These are phyloP conservation scores for Loripinus fragilis DNA, from an alignment of 2,888 invertebrate species.

Conservation along the genomic window DNA sequence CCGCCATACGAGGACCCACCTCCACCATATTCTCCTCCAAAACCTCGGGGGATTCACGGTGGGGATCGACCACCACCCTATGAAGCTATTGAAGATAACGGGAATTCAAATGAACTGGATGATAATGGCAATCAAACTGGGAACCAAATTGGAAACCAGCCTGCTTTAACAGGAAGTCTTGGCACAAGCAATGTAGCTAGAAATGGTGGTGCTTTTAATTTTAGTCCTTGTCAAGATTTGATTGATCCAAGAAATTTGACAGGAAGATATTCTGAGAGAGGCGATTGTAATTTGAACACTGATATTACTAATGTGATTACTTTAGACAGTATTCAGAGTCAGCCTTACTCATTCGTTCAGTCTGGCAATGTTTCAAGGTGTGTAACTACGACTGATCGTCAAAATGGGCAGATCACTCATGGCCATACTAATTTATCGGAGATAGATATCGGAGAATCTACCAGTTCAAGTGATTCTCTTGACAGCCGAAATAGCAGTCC, in stretches of 20 bases:
- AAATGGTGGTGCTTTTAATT: not conserved
- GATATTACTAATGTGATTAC: conserved; percentile 13
- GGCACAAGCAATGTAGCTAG: not conserved
- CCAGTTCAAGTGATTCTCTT: conserved; percentile 53
- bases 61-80: conserved; percentile 81
- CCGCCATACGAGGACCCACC: conserved; percentile 82
- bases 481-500: conserved; percentile 48
- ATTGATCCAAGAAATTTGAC: conserved; percentile 13
- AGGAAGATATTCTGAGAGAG: not conserved
- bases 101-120: conserved; percentile 39
- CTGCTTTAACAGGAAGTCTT: conserved; percentile 7
- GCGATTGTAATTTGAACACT: not conserved
- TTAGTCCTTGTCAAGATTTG: conserved; percentile 9
- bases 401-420: not conserved
- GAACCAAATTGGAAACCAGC: not conserved
- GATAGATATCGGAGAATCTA: conserved; percentile 61
- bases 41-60: conserved; percentile 72
- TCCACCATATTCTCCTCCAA: conserved; percentile 82
- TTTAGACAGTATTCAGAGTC: conserved; percentile 2
- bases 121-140: not conserved
- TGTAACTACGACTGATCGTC: not conserved
- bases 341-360: conserved; percentile 6
- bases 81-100: conserved; percentile 60
- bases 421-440: conserved; percentile 10
- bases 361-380: not conserved